Evolutionary conservation across 2,888 invertebrate genomes (phyloP).

Genomic region (Germaria angustata): DNA sequence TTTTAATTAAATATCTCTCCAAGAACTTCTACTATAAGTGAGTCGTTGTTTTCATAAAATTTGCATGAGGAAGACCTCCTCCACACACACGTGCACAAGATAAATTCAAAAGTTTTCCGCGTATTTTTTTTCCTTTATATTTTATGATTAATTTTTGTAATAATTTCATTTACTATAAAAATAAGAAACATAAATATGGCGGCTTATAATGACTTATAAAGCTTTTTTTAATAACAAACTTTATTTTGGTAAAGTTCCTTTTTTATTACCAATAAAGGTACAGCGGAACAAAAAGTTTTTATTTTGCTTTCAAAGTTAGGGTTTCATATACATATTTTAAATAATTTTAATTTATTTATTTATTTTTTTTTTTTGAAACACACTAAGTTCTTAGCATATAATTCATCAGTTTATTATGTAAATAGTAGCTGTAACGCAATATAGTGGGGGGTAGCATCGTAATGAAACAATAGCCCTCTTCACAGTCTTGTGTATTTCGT

Average conservation of each 20-base stretch:
- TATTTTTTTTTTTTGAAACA: no score
- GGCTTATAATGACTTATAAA: background rate
- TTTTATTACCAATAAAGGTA: background rate
- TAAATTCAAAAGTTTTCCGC: background rate
- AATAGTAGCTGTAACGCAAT: no score
- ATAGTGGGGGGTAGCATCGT: no score
- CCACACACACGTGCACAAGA: background rate
- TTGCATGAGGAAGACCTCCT: background rate
- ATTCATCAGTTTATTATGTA: no score
- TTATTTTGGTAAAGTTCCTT: background rate
- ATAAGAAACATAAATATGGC: background rate
- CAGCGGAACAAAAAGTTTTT: background rate
- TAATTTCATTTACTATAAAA: background rate
- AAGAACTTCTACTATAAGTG: background rate
- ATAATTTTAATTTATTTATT: no score
- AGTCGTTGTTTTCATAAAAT: background rate
- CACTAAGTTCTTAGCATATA: no score
- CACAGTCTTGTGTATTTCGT: no score
- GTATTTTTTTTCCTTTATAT: background rate
- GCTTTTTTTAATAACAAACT: background rate
- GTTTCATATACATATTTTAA: background rate
- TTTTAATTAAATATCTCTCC: slow-evolving; percentile 46
- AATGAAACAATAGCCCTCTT: no score
- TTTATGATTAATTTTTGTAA: background rate
- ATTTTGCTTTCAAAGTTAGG: background rate